These are phyloP conservation scores for Pelecanoides urinatrix DNA, from an alignment of 2,113 vertebrate species.

Conservation along the genomic window DNA sequence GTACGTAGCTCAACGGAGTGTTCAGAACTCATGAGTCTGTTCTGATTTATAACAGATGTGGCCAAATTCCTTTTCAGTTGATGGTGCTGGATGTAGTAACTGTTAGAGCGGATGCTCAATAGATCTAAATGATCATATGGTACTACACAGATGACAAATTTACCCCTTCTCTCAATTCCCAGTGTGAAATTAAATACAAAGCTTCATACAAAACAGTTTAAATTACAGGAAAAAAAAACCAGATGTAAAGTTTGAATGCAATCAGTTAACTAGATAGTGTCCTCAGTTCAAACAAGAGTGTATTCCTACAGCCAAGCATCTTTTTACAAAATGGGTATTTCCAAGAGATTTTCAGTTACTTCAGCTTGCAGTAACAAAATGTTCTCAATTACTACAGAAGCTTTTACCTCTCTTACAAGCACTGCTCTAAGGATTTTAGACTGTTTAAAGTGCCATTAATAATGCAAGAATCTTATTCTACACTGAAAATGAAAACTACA, in stretches of 20 bases:
- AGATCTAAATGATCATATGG: background rate
- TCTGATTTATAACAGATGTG: background rate
- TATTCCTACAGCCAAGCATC: background rate
- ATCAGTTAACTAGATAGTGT: background rate
- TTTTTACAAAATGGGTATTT: background rate
- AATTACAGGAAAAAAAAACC: background rate
- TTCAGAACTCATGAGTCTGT: background rate
- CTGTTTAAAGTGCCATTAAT: slow-evolving; percentile 46
- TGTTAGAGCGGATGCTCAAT: background rate
- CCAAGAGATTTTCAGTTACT: background rate
- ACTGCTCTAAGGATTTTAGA: slow-evolving; percentile 29
- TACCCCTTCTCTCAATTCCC: background rate
- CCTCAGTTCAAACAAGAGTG: slow-evolving; percentile 1
- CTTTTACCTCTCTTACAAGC: background rate
- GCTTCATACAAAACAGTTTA: background rate
- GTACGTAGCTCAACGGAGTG: background rate
- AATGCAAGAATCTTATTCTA: slow-evolving; percentile 30
- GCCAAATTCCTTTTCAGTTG: background rate
- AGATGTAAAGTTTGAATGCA: background rate
- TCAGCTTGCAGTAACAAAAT: background rate
- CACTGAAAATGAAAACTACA: background rate
- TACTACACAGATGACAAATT: background rate
- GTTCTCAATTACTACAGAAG: background rate
- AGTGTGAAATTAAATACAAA: background rate
- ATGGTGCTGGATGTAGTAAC: background rate